These are phyloP conservation scores for Takifugu rubripes DNA, from an alignment of 2,797 vertebrate species.

Conservation along the genomic window DNA sequence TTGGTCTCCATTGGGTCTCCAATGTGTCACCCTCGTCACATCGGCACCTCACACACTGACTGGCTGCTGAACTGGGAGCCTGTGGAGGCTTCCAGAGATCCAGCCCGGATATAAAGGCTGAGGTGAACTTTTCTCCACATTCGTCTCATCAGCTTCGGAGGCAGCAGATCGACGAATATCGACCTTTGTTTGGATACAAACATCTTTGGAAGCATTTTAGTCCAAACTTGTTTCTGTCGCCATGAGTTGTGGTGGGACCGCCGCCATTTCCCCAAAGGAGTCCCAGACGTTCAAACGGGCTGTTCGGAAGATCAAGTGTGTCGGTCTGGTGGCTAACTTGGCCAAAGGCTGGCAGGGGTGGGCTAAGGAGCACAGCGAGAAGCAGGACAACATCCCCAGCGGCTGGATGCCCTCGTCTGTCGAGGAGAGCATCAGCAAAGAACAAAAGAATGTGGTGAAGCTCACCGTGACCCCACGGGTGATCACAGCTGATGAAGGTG, in stretches of 20 bases:
- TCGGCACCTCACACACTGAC: slow-evolving; percentile 39
- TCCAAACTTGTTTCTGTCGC: not conserved
- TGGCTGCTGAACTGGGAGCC: slow-evolving; percentile 6
- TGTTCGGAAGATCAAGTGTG: slow-evolving; percentile 70
- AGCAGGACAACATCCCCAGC: slow-evolving; percentile 68
- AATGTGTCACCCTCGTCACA: slow-evolving; percentile 25
- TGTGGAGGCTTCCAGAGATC: slow-evolving; percentile 4
- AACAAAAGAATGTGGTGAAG: slow-evolving; percentile 44
- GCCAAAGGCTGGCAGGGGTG: slow-evolving; percentile 80
- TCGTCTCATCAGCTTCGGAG: not conserved
- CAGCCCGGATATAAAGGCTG: slow-evolving; percentile 7
- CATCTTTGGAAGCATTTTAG: not conserved
- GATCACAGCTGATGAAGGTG: slow-evolving; percentile 9
- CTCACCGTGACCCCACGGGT: slow-evolving; percentile 49
- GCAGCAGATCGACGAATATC: not conserved
- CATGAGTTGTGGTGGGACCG: slow-evolving; percentile 56
- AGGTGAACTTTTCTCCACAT: not conserved
- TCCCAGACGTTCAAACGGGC: slow-evolving; percentile 60
- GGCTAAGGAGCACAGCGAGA: slow-evolving; percentile 61
- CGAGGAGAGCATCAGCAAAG: slow-evolving; percentile 41
- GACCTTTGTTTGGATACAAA: not conserved
- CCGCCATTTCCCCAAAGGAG: slow-evolving; percentile 34
- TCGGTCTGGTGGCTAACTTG: slow-evolving; percentile 68
- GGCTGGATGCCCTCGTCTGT: slow-evolving; percentile 74
- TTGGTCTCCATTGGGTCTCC: not conserved